These are phyloP conservation scores for Machimus rusticus DNA, from an alignment of 2,888 invertebrate species.

Conservation along the genomic window DNA sequence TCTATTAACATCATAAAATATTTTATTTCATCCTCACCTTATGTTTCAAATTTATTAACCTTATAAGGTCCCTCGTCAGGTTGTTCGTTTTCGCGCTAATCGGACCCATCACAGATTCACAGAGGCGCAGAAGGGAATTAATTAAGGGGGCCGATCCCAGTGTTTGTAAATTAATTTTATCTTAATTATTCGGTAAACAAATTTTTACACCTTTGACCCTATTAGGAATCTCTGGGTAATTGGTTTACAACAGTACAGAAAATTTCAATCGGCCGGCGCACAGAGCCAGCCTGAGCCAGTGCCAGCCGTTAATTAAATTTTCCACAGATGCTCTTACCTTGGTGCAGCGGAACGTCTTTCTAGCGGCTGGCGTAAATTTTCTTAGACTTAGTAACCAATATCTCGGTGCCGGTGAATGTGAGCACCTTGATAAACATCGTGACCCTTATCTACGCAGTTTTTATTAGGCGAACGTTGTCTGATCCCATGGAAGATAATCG, in stretches of 20 bases:
- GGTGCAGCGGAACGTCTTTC: not conserved
- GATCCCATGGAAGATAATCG: constrained; percentile 15
- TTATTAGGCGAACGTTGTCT: constrained; percentile 2
- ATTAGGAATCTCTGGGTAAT: not conserved
- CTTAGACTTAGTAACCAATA: not conserved
- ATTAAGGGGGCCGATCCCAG: not conserved
- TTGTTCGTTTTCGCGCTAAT: not conserved
- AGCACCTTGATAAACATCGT: constrained; percentile 23
- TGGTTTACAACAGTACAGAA: not conserved
- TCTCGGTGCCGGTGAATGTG: not conserved
- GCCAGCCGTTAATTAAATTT: constrained; percentile 20
- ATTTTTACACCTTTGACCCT: constrained; percentile 11
- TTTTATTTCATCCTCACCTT: not conserved
- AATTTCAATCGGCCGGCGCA: not conserved
- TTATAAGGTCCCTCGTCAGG: not conserved
- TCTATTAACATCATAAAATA: not conserved
- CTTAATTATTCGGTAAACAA: constrained; percentile 28
- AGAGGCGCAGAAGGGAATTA: not conserved
- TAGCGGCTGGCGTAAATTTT: not conserved
- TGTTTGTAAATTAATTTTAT: constrained; percentile 5
- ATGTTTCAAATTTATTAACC: not conserved
- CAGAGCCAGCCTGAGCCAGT: not conserved
- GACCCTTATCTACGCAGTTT: constrained; percentile 32
- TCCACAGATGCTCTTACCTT: not conserved
- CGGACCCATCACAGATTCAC: not conserved